Evolutionary conservation across 1,140 invertebrate genomes (phyloP).

Genomic region (Cotesia chilonis): DNA sequence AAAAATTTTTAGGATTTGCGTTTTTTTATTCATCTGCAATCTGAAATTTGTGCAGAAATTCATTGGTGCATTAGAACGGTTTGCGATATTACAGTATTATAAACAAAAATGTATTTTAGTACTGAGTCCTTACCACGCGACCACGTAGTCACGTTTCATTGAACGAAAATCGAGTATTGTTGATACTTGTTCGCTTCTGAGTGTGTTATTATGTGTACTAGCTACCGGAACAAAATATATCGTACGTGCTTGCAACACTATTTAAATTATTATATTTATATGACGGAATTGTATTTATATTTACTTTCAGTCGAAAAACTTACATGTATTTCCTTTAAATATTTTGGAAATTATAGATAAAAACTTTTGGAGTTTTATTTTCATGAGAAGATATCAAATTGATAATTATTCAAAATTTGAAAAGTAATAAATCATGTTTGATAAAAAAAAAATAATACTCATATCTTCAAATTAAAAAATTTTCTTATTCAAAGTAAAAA

Average conservation of each 20-base stretch:
- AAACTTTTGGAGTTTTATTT: too few species aligned
- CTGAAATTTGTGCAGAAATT: not conserved
- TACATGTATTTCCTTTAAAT: not conserved
- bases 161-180: slow-evolving; percentile 44
- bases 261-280: slow-evolving; percentile 20
- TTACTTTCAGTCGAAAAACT: not conserved
- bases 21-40: too few species aligned
- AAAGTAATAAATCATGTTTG: too few species aligned
- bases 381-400: too few species aligned
- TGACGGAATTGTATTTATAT: not conserved
- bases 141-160: slow-evolving; percentile 41
- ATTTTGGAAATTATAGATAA: too few species aligned
- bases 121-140: slow-evolving; percentile 24
- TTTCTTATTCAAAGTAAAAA: too few species aligned
- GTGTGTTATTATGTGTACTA: slow-evolving; percentile 32
- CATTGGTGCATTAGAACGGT: not conserved
- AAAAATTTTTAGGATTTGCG: too few species aligned
- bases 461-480: too few species aligned
- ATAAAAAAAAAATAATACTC: too few species aligned
- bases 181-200: slow-evolving; percentile 30
- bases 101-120: slow-evolving; percentile 44
- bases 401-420: too few species aligned
- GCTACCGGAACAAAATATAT: slow-evolving; percentile 35
- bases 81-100: slow-evolving; percentile 35
- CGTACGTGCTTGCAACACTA: slow-evolving; percentile 38